These are phyloP conservation scores for Baryphthengus martii DNA, from an alignment of 2,113 vertebrate genomes.

Conservation along the genomic window DNA sequence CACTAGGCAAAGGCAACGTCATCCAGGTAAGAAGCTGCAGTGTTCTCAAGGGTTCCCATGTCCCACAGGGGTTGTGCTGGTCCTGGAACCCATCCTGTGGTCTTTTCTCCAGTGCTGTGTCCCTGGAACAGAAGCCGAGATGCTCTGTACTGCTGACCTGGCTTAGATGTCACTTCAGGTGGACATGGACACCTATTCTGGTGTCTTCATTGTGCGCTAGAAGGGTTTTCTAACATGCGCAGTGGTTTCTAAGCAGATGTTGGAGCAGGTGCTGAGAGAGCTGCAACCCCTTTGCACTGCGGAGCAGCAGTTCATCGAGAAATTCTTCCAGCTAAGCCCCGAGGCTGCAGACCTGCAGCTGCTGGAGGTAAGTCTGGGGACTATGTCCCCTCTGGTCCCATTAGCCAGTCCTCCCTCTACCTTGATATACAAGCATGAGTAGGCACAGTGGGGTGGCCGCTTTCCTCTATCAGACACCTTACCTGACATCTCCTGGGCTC, in stretches of 20 bases:
- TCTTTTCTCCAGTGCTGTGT: not conserved
- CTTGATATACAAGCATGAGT: not conserved
- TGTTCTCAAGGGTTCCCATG: accelerated
- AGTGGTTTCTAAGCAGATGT: not conserved
- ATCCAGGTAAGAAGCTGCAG: not conserved
- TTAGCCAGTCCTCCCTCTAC: not conserved
- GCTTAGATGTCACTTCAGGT: not conserved
- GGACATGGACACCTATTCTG: accelerated
- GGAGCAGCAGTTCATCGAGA: conserved; percentile 46
- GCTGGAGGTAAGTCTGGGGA: not conserved
- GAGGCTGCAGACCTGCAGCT: not conserved
- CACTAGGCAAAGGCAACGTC: accelerated
- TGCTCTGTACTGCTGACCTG: not conserved
- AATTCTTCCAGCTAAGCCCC: conserved; percentile 26
- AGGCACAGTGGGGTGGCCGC: not conserved
- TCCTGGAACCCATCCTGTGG: not conserved
- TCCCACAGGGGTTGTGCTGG: not conserved
- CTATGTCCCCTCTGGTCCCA: not conserved
- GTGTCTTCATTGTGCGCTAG: not conserved
- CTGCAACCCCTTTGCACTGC: conserved; percentile 4
- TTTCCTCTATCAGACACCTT: accelerated
- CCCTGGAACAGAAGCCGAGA: not conserved
- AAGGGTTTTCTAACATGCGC: not conserved
- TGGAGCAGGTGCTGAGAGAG: conserved; percentile 43
- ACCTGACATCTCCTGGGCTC: not conserved